phyloP scores from a whole-genome alignment of 2,888 invertebrate genomes.

The Platycheirus rosarum region DNA sequence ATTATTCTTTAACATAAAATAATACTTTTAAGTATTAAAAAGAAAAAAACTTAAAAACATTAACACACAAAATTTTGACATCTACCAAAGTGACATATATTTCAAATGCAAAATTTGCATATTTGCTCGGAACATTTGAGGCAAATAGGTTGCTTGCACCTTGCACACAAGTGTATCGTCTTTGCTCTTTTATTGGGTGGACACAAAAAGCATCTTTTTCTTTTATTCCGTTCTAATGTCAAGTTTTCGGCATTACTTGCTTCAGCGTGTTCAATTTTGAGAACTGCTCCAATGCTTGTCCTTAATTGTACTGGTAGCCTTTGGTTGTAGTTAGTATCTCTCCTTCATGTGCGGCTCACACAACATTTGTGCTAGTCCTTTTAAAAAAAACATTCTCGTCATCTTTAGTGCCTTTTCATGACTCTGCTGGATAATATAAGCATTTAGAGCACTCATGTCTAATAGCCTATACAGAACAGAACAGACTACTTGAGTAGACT shows the following conservation, averaged over 20 bases:
- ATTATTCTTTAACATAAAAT: slow-evolving; percentile 3
- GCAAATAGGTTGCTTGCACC: neutral
- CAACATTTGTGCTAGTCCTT: slow-evolving; percentile 27
- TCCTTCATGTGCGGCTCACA: slow-evolving; percentile 23
- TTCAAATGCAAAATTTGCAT: neutral
- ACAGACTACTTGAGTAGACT: neutral
- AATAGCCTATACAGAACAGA: neutral
- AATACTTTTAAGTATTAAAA: slow-evolving; percentile 4
- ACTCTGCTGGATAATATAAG: slow-evolving; percentile 30
- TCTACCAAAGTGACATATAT: slow-evolving; percentile 3
- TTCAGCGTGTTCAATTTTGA: slow-evolving; percentile 4
- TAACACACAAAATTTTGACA: slow-evolving; percentile 12
- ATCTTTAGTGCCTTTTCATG: slow-evolving; percentile 13
- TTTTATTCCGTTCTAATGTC: slow-evolving; percentile 6
- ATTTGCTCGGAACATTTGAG: neutral
- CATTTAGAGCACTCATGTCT: slow-evolving; percentile 28
- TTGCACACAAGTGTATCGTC: slow-evolving; percentile 15
- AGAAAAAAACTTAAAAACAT: slow-evolving; percentile 1
- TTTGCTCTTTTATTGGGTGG: slow-evolving; percentile 17
- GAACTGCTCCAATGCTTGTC: slow-evolving; percentile 6
- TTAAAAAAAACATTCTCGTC: slow-evolving; percentile 14
- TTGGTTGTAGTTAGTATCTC: slow-evolving; percentile 27
- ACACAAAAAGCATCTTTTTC: slow-evolving; percentile 24
- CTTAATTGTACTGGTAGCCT: slow-evolving; percentile 3
- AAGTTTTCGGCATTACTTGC: slow-evolving; percentile 1